Evolutionary conservation across 1,140 invertebrate species (phyloP).

Genomic region (Drosophila albomicans): DNA sequence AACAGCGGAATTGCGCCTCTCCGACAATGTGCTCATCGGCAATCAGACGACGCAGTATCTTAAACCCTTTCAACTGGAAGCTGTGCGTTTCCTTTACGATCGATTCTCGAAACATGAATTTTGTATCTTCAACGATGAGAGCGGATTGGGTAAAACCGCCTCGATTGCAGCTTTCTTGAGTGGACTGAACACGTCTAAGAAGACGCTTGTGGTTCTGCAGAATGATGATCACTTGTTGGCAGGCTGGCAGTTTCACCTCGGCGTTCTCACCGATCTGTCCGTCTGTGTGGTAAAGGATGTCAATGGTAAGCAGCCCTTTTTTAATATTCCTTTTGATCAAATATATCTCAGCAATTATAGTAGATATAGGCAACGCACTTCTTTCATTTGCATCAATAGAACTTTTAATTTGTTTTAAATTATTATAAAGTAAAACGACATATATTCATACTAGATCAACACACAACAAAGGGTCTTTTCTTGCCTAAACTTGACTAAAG

Average conservation of each 20-base stretch:
- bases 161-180: constrained; percentile 62
- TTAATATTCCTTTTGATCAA: no score
- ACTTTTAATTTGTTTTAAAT: no score
- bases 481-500: no score
- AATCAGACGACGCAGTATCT: constrained; percentile 75
- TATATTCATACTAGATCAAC: no score
- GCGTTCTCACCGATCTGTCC: constrained; percentile 61
- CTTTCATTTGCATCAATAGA: no score
- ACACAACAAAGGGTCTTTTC: no score
- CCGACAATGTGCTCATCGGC: constrained; percentile 57
- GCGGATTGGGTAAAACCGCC: constrained; percentile 71
- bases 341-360: no score
- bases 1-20: constrained; percentile 67
- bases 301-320: constrained; percentile 40
- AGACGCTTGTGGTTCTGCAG: constrained; percentile 70
- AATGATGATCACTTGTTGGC: constrained; percentile 73
- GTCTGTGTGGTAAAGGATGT: constrained; percentile 63
- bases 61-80: constrained; percentile 75
- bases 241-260: constrained; percentile 78
- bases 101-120: constrained; percentile 68
- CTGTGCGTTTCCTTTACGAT: constrained; percentile 66
- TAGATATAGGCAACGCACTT: no score
- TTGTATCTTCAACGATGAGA: constrained; percentile 78
- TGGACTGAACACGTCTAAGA: constrained; percentile 56
- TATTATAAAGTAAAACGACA: no score